Evolutionary conservation across 2,113 vertebrate species (phyloP), one percentile per base, ranked within the genome.

Genomic region (Nematolebias whitei): DNA sequence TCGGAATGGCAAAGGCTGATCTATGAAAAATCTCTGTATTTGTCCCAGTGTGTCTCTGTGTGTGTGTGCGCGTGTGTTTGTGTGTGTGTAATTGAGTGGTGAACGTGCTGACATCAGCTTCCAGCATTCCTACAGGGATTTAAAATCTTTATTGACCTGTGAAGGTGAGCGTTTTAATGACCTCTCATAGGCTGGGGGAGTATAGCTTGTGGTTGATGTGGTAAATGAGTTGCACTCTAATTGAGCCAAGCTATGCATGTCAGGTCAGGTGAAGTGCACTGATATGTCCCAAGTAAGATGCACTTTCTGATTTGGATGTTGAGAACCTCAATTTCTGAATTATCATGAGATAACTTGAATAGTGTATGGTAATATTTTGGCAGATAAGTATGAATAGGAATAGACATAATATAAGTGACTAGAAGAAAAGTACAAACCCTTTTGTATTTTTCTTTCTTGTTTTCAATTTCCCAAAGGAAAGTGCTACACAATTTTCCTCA

Each of bases 81-180:
- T 8, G 32, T 8, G 32, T 8, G 32, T 8, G 47, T 41, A 16
- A 41, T 26, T 59, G 29, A 71, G 54, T 29, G 56, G 51, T 45
- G 63, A 64, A 39, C 45, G 51, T 67, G 67, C 44, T 38, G 73
- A 48, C 55, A 63, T 35, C 54, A 47, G 56, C 63, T 68, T 64
- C 40, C 32, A 48, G 59, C 56, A 12, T 54, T 68, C 58, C 65
- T 47, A 52, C 45, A 22, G 69, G 54, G 63, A 68, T 76, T 80
- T 74, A 50, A 73, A 77, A 55, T 82, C 76, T 73, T 83, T 77
- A 84, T 49, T 90, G 89, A 91, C 80, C 90, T 78, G 77, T 91
- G 88, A 90, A 90, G 82, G 88, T 87, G 82, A 89, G 61, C 62
- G 78, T 81, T 80, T 89, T 84, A 89, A 89, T 85, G 76, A 76